A percentile compares a stretch with the other conserved stretches of the same genome.
Conservation (phyloP, 2,113 vertebrate species). For the Climacteris rufus region DNA sequence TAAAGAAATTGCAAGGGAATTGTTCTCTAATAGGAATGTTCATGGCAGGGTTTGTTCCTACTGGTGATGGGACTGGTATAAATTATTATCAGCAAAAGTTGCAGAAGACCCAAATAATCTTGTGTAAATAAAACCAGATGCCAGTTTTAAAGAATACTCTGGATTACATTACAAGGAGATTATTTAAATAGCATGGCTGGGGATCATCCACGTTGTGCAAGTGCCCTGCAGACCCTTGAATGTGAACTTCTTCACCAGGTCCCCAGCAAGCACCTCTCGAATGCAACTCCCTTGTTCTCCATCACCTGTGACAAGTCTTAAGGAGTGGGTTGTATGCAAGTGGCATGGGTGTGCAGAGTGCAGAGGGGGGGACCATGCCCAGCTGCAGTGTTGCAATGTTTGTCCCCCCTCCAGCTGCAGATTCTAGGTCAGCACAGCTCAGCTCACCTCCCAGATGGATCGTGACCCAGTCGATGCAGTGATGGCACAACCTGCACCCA, state of each 20-base stretch:
- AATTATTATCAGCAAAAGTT: neutral
- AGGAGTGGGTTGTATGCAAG: neutral
- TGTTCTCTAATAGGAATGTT: neutral
- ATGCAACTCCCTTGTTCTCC: neutral
- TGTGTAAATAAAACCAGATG: neutral
- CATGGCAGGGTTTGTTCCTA: neutral
- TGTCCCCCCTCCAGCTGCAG: neutral
- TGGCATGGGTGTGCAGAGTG: neutral
- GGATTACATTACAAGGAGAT: neutral
- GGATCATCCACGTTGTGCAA: neutral
- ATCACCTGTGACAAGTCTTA: neutral
- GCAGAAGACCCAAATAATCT: neutral
- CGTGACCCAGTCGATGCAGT: rapidly evolving
- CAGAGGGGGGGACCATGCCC: neutral
- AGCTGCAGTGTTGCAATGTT: neutral
- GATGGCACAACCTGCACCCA: neutral
- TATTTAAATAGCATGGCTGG: neutral
- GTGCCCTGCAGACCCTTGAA: neutral
- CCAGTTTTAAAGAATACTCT: neutral
- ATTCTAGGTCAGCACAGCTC: neutral
- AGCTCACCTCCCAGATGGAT: neutral
- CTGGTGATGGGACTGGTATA: neutral
- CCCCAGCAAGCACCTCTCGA: neutral
- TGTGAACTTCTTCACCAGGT: neutral
- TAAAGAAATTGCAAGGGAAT: neutral